Percentiles rank a stretch among this genome's conserved stretches.
Conservation (phyloP, 2,113 vertebrate genomes). For the Corvus hawaiiensis region DNA sequence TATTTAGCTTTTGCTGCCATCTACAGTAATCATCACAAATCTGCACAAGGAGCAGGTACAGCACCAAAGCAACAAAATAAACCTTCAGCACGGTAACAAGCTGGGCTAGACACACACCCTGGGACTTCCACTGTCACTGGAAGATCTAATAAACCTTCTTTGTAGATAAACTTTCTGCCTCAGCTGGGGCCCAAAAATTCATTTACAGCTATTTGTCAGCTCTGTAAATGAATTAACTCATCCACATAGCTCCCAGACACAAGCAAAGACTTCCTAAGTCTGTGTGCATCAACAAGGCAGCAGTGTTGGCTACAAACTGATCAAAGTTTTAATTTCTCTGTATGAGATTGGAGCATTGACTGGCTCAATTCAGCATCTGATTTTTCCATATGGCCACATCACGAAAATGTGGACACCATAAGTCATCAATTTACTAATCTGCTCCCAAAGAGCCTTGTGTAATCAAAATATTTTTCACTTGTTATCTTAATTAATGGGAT, state of each 20-base stretch:
- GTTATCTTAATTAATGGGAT: not conserved
- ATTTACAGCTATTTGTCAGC: not conserved
- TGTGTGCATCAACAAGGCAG: not conserved
- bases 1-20: conserved; percentile 73
- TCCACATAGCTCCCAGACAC: not conserved
- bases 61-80: not conserved
- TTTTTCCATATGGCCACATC: not conserved
- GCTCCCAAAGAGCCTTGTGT: not conserved
- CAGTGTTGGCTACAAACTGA: not conserved
- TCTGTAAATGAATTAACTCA: not conserved
- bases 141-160: not conserved
- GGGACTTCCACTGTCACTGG: not conserved
- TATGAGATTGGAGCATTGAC: not conserved
- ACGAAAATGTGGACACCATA: not conserved
- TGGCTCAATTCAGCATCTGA: not conserved
- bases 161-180: not conserved
- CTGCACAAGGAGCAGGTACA: not conserved
- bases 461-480: not conserved
- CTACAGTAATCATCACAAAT: conserved; percentile 65
- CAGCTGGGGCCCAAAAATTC: not conserved
- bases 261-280: not conserved
- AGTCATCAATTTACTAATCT: not conserved
- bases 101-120: not conserved
- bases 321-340: not conserved
- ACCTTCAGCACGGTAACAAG: not conserved